Conservation (phyloP, 2,888 invertebrate species). For the Stenotaenia linearis region DNA sequence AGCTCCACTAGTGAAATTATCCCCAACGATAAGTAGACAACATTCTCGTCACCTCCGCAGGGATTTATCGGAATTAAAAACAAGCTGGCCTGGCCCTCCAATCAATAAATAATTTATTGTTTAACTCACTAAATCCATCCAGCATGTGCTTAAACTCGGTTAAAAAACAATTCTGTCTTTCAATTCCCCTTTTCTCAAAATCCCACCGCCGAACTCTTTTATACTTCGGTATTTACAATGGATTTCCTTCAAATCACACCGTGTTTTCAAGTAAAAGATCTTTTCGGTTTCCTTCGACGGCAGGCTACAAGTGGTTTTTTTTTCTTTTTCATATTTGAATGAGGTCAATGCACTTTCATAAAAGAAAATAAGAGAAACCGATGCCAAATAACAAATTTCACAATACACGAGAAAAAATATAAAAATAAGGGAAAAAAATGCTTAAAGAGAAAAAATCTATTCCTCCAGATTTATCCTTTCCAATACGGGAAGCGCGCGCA, state of each 20-base stretch:
- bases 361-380: conserved; percentile 6
- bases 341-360: conserved; percentile 16
- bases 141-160: neutral
- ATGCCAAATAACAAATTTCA: conserved; percentile 21
- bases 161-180: too few relatives aligned
- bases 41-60: neutral
- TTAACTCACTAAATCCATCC: neutral
- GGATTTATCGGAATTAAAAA: neutral
- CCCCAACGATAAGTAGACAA: neutral
- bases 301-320: neutral
- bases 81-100: neutral
- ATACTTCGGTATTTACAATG: neutral
- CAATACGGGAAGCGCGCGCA: conserved; percentile 1
- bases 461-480: conserved; percentile 2
- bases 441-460: neutral
- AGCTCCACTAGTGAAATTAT: neutral
- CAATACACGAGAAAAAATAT: neutral
- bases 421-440: neutral
- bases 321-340: conserved; percentile 1
- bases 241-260: neutral
- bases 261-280: neutral
- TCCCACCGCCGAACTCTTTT: neutral
- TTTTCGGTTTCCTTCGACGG: neutral
- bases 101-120: neutral
- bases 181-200: neutral